Conservation (phyloP, 2,888 invertebrate genomes). For the Drosophila meridionalis region DNA sequence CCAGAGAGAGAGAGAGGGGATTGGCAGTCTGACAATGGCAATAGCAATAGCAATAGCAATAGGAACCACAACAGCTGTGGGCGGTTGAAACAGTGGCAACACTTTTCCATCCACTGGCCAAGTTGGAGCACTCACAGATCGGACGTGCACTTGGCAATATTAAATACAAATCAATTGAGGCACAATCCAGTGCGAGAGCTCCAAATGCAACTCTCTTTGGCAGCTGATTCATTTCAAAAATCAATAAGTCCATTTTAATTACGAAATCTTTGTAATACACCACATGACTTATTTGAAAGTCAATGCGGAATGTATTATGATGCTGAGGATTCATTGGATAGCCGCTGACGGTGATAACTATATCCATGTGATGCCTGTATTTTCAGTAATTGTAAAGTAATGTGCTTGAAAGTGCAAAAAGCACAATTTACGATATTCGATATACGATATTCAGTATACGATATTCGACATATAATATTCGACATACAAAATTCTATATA, state of each 20-base stretch:
- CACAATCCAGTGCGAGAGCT: conserved; percentile 2
- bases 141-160: conserved; percentile 8
- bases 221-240: conserved; percentile 15
- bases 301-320: background rate
- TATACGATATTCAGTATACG: background rate
- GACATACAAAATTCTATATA: background rate
- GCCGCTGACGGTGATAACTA: too few relatives aligned
- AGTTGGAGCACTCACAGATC: background rate
- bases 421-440: background rate
- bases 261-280: background rate
- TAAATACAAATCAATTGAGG: conserved; percentile 7
- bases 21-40: conserved; percentile 10
- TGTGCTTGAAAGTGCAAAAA: background rate
- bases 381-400: background rate
- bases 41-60: conserved; percentile 24
- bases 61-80: conserved; percentile 39
- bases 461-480: background rate
- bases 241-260: conserved; percentile 33
- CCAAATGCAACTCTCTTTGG: background rate
- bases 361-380: background rate
- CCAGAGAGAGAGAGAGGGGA: conserved; percentile 11
- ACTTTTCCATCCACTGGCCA: conserved; percentile 24
- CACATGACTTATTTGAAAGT: background rate
- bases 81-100: conserved; percentile 39
- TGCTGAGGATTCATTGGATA: background rate